Evolutionary conservation across 1,140 invertebrate species (phyloP).

Genomic region (Polypedilum vanderplanki): DNA sequence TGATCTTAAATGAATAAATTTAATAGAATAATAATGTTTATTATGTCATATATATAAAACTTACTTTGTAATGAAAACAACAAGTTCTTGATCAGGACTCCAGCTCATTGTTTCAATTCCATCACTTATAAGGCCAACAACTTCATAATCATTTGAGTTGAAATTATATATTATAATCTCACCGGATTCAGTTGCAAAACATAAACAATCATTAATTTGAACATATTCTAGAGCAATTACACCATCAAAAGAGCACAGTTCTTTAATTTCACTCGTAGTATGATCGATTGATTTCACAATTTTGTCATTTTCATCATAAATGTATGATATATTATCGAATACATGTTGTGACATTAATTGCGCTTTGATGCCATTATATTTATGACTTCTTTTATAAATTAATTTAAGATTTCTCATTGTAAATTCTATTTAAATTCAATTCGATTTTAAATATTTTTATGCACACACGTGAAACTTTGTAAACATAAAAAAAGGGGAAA

Average conservation of each 20-base stretch:
- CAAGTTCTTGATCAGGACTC: slow-evolving; percentile 51
- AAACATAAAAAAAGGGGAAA: neutral
- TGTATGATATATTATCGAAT: neutral
- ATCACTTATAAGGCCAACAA: slow-evolving; percentile 41
- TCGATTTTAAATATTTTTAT: neutral
- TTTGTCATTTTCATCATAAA: neutral
- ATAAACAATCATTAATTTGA: slow-evolving; percentile 32
- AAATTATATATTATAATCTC: slow-evolving; percentile 39
- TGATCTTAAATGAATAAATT: slow-evolving; percentile 33
- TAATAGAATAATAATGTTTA: too few species aligned
- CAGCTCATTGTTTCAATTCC: slow-evolving; percentile 47
- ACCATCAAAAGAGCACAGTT: neutral
- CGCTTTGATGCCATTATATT: neutral
- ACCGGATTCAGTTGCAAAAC: slow-evolving; percentile 38
- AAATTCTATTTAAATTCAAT: neutral
- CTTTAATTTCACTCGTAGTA: neutral
- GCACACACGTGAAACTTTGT: neutral
- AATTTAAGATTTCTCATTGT: neutral
- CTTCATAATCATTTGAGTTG: slow-evolving; percentile 33
- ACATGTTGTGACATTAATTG: neutral
- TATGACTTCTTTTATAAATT: neutral
- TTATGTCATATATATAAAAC: too few species aligned
- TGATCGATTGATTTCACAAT: neutral
- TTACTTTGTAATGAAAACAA: slow-evolving; percentile 47
- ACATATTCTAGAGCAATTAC: neutral